Conservation (phyloP, 2,113 vertebrate species). For the Cyprinus carpio region DNA sequence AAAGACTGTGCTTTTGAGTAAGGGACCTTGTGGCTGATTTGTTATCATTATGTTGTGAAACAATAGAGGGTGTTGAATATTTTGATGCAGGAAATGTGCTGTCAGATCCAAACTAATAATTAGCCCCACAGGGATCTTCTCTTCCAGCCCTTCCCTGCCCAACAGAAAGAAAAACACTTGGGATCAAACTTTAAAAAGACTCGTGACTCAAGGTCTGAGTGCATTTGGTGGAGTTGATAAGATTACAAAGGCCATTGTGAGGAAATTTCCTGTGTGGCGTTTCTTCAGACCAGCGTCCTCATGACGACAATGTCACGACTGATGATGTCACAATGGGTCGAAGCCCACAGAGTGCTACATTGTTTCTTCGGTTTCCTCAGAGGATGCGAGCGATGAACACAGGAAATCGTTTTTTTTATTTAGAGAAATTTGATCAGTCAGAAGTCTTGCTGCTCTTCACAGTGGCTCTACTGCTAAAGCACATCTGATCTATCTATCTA, state of each 20-base stretch:
- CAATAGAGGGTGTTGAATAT: slow-evolving; percentile 46
- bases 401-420: slow-evolving; percentile 8
- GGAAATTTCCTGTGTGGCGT: slow-evolving; percentile 61
- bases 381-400: slow-evolving; percentile 57
- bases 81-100: slow-evolving; percentile 6
- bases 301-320: slow-evolving; percentile 50
- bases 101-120: slow-evolving; percentile 13
- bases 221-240: not conserved
- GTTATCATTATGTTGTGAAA: slow-evolving; percentile 37
- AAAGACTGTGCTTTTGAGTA: not conserved
- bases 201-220: slow-evolving; percentile 9
- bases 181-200: not conserved
- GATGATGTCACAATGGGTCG: slow-evolving; percentile 22
- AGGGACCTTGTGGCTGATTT: slow-evolving; percentile 17
- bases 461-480: not conserved
- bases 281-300: slow-evolving; percentile 48
- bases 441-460: not conserved
- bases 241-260: slow-evolving; percentile 63
- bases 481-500: not conserved
- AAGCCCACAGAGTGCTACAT: slow-evolving; percentile 40
- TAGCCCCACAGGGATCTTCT: slow-evolving; percentile 28
- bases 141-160: not conserved
- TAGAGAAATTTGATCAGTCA: not conserved
- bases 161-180: not conserved
- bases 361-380: slow-evolving; percentile 67